Percentiles rank a stretch among this genome's conserved stretches.
Evolutionary conservation across 2,888 invertebrate species (phyloP).

Genomic region (Andrena bucephala): DNA sequence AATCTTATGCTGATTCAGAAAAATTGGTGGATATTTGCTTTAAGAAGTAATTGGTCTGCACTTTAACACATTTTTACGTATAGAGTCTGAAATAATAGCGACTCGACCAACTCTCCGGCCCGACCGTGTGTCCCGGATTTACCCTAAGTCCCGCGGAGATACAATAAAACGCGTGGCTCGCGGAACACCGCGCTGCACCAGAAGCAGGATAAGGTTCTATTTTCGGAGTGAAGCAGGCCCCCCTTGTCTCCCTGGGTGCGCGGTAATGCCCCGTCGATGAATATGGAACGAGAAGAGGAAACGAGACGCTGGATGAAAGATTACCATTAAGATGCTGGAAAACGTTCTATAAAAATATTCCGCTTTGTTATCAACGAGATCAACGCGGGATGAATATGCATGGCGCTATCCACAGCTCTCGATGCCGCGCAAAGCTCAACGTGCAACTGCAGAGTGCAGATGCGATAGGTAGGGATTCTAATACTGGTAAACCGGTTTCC

Average conservation of each 20-base stretch:
- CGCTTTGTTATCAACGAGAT: conserved; percentile 40
- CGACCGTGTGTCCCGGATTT: no score
- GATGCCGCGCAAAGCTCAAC: conserved; percentile 20
- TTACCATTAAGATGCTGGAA: conserved; percentile 47
- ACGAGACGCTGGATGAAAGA: conserved; percentile 33
- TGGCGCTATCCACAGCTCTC: conserved; percentile 19
- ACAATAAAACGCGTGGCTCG: conserved; percentile 1
- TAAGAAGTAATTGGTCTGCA: no score
- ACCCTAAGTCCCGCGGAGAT: not conserved
- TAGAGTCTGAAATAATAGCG: no score
- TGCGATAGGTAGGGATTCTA: no score
- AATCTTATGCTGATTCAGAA: no score
- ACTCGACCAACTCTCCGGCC: no score
- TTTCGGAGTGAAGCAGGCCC: conserved; percentile 24
- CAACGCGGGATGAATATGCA: conserved; percentile 47
- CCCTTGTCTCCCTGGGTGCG: not conserved
- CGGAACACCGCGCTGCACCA: not conserved
- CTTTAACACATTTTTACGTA: no score
- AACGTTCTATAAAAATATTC: conserved; percentile 46
- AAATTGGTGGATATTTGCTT: no score
- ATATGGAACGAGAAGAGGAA: conserved; percentile 34
- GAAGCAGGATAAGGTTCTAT: conserved; percentile 3
- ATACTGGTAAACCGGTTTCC: no score
- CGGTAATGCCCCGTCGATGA: conserved; percentile 31
- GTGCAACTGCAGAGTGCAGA: not conserved